Conservation (phyloP, 2,888 invertebrate species). For the Xanthia togata region DNA sequence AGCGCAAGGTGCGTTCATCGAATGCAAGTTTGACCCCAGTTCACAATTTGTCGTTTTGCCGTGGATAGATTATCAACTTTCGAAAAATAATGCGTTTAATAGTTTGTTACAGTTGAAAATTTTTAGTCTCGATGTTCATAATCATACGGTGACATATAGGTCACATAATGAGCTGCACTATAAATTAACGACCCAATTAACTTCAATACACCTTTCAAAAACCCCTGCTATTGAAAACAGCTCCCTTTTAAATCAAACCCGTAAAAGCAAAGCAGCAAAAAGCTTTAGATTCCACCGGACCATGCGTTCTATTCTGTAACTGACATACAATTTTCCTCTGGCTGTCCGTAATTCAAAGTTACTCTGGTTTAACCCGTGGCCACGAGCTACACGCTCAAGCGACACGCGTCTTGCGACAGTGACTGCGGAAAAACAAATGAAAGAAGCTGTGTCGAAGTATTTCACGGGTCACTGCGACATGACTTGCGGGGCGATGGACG, state of each 20-base stretch:
- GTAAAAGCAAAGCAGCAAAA: conserved; percentile 8
- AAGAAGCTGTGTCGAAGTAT: too few species aligned
- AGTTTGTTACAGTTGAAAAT: too few species aligned
- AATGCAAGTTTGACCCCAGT: too few species aligned
- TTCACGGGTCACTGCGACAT: not conserved
- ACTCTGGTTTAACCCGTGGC: conserved; percentile 17
- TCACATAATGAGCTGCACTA: not conserved
- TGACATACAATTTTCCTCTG: conserved; percentile 33
- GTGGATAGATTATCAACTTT: too few species aligned
- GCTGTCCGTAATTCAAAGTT: conserved; percentile 54
- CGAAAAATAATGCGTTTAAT: too few species aligned
- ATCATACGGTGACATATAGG: too few species aligned
- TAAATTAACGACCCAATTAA: not conserved
- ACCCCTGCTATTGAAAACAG: not conserved
- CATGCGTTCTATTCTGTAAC: conserved; percentile 25
- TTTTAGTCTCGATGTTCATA: too few species aligned
- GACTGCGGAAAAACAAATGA: not conserved
- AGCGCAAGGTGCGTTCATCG: too few species aligned
- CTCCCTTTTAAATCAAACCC: not conserved
- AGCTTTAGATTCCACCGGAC: conserved; percentile 1
- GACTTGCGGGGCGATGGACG: too few species aligned
- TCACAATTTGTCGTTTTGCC: too few species aligned
- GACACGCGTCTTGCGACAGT: not conserved
- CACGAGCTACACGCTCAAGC: not conserved
- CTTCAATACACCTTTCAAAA: not conserved